Evolutionary conservation across 2,888 invertebrate species (phyloP).

Genomic region (Rhingia campestris): DNA sequence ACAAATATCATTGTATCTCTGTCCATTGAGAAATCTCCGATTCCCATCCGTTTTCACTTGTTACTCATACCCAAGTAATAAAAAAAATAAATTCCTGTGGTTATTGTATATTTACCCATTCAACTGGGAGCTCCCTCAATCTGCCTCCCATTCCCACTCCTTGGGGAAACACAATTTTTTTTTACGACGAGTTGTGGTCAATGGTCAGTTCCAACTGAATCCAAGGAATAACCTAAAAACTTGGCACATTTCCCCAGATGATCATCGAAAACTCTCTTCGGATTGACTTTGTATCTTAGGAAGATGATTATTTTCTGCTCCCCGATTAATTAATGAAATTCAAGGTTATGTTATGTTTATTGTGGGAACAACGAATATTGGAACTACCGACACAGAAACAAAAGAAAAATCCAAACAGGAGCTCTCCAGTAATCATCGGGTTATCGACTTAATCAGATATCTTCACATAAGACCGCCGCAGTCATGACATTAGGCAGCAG

Average conservation of each 20-base stretch:
- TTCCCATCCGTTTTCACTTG: conserved; percentile 30
- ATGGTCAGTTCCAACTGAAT: background rate
- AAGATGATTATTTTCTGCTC: background rate
- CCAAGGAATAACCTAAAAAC: background rate
- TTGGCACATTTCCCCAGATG: background rate
- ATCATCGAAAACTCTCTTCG: background rate
- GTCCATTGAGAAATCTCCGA: conserved; percentile 19
- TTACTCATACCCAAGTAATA: background rate
- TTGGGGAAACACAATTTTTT: conserved; percentile 6
- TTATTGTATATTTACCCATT: background rate
- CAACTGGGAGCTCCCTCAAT: too few relatives aligned
- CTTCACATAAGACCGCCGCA: background rate
- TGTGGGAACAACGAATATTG: background rate
- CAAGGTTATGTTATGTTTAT: conserved; percentile 22
- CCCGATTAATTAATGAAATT: conserved; percentile 21
- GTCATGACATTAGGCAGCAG: background rate
- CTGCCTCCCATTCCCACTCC: background rate
- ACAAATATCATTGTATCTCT: background rate
- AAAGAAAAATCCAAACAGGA: background rate
- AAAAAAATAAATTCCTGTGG: conserved; percentile 23
- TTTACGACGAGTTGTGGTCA: too few relatives aligned
- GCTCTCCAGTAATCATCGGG: conserved; percentile 17
- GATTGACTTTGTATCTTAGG: too few relatives aligned
- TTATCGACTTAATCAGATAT: conserved; percentile 9
- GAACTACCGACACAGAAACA: background rate